Percentiles rank a stretch among this genome's conserved stretches.
These are phyloP conservation scores for Aldrovandia affinis DNA, from an alignment of 2,797 vertebrate genomes.

Conservation along the genomic window DNA sequence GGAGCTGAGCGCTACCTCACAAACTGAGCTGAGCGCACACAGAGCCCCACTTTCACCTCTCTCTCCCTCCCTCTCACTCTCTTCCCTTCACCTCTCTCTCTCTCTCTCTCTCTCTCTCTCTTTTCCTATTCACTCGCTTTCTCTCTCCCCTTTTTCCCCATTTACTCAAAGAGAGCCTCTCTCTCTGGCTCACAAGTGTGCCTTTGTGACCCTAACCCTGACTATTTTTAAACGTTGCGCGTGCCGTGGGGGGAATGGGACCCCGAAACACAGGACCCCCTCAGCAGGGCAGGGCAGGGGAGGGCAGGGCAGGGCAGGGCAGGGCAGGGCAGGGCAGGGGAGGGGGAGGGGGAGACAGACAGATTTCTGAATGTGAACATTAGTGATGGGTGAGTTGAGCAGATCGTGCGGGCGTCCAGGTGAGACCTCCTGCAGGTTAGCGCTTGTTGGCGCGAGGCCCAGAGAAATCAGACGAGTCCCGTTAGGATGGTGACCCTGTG, in stretches of 20 bases:
- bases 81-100: background rate
- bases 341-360: background rate
- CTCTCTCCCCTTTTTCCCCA: background rate
- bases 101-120: background rate
- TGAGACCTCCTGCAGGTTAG: slow-evolving; percentile 19
- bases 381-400: background rate
- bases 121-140: background rate
- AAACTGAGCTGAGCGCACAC: slow-evolving; percentile 73
- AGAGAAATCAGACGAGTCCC: background rate
- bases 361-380: background rate
- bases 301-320: background rate
- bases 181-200: background rate
- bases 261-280: background rate
- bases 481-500: slow-evolving; percentile 15
- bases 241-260: background rate
- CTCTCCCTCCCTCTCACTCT: background rate
- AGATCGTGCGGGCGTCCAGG: background rate
- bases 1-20: slow-evolving; percentile 74
- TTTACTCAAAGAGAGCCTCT: background rate
- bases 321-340: no score
- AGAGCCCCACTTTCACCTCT: background rate
- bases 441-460: slow-evolving; percentile 25
- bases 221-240: background rate
- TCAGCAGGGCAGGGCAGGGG: background rate
- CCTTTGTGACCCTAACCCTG: background rate